Conservation (phyloP, 2,888 invertebrate genomes). For the Miltochrista miniata region DNA sequence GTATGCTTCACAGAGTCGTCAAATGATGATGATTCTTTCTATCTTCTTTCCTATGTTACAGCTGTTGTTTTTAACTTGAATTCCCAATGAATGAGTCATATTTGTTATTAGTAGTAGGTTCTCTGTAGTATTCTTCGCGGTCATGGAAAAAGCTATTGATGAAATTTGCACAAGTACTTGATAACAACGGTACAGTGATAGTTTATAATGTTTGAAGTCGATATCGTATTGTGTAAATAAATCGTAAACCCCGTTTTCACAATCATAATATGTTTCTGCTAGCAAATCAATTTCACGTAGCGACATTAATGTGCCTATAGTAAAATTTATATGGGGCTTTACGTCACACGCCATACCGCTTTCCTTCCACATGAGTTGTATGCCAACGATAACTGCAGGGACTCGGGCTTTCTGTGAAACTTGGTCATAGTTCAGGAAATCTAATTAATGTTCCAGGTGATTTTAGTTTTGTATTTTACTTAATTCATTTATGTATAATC, state of each 20-base stretch:
- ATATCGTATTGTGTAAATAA: conserved; percentile 80
- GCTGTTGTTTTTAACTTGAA: conserved; percentile 9
- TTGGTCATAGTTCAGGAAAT: conserved; percentile 56
- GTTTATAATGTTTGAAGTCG: conserved; percentile 71
- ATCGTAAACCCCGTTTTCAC: conserved; percentile 83
- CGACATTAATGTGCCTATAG: conserved; percentile 82
- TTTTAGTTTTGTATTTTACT: neutral
- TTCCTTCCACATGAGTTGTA: conserved; percentile 66
- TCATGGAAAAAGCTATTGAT: conserved; percentile 15
- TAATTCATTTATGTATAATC: too few relatives aligned
- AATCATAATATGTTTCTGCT: conserved; percentile 83
- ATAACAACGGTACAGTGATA: conserved; percentile 62
- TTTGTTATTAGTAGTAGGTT: conserved; percentile 7
- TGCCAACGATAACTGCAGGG: conserved; percentile 58
- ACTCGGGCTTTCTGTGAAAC: conserved; percentile 41
- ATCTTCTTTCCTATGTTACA: neutral
- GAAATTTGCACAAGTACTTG: conserved; percentile 39
- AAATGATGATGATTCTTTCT: too few relatives aligned
- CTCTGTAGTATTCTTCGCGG: conserved; percentile 9
- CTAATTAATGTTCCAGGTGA: conserved; percentile 42
- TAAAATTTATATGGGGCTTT: conserved; percentile 81
- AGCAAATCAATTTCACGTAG: conserved; percentile 83
- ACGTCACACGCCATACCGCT: conserved; percentile 71
- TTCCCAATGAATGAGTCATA: conserved; percentile 23
- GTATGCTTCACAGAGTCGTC: conserved; percentile 10